Percentiles rank a stretch among this genome's conserved stretches.
These are phyloP conservation scores for Druon quercuslanigerum DNA, from an alignment of 1,140 invertebrate genomes.

Conservation along the genomic window DNA sequence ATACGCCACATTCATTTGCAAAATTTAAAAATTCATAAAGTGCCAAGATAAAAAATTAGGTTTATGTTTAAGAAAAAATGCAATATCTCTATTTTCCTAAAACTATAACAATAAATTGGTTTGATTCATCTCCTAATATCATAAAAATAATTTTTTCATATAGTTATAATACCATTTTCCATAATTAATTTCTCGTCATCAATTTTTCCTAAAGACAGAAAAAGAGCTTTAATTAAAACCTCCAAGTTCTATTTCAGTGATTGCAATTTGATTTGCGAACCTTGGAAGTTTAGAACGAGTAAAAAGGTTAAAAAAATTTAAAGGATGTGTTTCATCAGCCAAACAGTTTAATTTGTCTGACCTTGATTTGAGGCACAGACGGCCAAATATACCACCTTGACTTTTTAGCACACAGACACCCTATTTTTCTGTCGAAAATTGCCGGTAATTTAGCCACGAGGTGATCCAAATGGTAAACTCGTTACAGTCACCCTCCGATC, in stretches of 20 bases:
- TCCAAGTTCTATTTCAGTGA: neutral
- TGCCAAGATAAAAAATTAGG: too few relatives aligned
- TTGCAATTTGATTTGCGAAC: neutral
- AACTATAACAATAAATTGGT: too few relatives aligned
- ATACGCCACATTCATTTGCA: too few relatives aligned
- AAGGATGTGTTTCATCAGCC: neutral
- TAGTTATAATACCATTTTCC: too few relatives aligned
- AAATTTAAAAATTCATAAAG: too few relatives aligned
- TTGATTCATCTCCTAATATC: too few relatives aligned
- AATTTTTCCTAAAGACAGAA: neutral
- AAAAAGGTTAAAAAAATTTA: neutral
- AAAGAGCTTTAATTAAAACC: neutral
- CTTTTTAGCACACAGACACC: too few relatives aligned
- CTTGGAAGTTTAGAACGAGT: neutral
- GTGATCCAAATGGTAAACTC: conserved; percentile 10
- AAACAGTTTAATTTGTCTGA: neutral
- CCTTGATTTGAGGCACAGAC: neutral
- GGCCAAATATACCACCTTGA: neutral
- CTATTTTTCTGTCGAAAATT: too few relatives aligned
- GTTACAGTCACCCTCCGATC: conserved; percentile 8
- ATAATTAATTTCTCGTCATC: too few relatives aligned
- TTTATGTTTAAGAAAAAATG: too few relatives aligned
- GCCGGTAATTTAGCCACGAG: conserved; percentile 1
- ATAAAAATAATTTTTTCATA: too few relatives aligned
- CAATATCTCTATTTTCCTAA: too few relatives aligned